Evolutionary conservation across 2,797 vertebrate genomes (phyloP), one percentile per base, ranked within the genome.

Genomic region (Psittacula derbiana): DNA sequence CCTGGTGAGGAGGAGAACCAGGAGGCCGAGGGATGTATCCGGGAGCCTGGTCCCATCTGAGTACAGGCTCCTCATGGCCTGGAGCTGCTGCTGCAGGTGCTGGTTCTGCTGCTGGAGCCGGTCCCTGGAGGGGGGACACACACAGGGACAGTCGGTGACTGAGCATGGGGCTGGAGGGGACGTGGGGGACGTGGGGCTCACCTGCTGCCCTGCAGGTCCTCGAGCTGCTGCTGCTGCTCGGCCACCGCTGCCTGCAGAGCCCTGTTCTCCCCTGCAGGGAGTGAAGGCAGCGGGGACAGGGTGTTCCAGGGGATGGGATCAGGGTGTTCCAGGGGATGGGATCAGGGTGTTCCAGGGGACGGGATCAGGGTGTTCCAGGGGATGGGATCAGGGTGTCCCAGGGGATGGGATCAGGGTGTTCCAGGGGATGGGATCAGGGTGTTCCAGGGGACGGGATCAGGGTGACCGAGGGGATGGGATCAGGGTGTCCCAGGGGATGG

Each of bases 1-100:
- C 50, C 16, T 21, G 0, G 27, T 31, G n/a, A 80, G 33, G 30
- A 90, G 58, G 33, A 81, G 53, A 20, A 20, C 17, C 47, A 11
- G 17, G 72, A 79, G 52, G 38, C 10, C 3, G 6, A 47, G 13
- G 58, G 33, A 10, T 8, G 1, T 0, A 2, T 27, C 9, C 0
- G 0, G 10, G 16, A 5, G 1, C 11, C 9, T 0, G 11, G 14
- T 18, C 27, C 69, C 85, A 7, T 18, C 1, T 0, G 60, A 76
- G 1, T 1, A 1, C 27, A 15, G 60, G 17, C 31, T 75, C 33
- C 2, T 16, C 14, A 3, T 1, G 27, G 19, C 12, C 86, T 2
- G 4, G 12, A 90, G 43, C 62, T 78, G 28, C 11, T 33, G 7
- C 81, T 40, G 31, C 86, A 92, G 71, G 60, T 3, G 4, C 44